Evolutionary conservation across 1,140 invertebrate genomes (phyloP), one percentile per base, ranked within the genome.

Genomic region (Drosophila orosa): DNA sequence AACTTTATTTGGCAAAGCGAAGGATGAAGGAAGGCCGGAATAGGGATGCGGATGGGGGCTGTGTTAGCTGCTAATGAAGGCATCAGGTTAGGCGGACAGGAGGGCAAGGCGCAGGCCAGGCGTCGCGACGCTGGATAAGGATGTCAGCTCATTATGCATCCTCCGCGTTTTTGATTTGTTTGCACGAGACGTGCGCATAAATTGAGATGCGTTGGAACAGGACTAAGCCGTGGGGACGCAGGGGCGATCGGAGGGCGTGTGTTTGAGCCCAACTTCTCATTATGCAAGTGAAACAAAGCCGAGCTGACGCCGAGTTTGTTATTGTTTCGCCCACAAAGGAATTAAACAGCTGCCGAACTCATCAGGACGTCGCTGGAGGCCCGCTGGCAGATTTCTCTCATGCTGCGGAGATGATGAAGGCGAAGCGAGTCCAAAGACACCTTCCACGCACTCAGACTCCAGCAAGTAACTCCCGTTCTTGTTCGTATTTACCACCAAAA

Each of bases 311-410:
- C 69, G 37, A 69, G 61, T 76, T 79, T 76, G 65, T 79, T 87
- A 86, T 86, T 87, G 82, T 86, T 87, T 76, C 52, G 62, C 33
- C 40, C 84, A 87, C 83, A 83, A 87, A 86, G 79, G 79, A 83
- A 79, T 86, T 87, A 83, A 76, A 68, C 71, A 83, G 71, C 71
- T 69, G 79, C 71, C 82, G 48, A 74, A 63, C 74, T 82, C 78
- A 77, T 80, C 78, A 80, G 37, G 47, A 55, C 50, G 56, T 52
- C n/a, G 25, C 54, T 33, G 15, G 17, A 27, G 39, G 59, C 40
- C 9, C n/a, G 33, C 24, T 56, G 27, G 17, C 22, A 13, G 12
- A 33, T 48, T 19, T 35, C 29, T 33, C 9, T 17, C 31, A n/a
- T 48, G n/a, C 19, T 40, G 13, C 27, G 19, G 7, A 9, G 17